phyloP scores from a whole-genome alignment of 2,113 vertebrate species.

The Symphodus melops region DNA sequence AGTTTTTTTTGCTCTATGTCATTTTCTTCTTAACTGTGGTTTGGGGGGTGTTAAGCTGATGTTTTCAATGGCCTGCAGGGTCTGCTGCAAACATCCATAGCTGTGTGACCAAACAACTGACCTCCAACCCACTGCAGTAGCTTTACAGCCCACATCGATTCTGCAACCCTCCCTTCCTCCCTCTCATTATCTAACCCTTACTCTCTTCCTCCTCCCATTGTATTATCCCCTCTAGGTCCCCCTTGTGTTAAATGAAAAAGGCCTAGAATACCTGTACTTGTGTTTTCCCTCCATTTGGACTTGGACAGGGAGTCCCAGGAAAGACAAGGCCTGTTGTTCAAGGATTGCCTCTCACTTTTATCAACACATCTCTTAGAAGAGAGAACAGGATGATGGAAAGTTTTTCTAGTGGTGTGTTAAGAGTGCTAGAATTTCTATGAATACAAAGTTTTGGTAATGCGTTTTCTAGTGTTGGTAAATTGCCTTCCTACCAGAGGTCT shows the following conservation, averaged over 20 bases:
- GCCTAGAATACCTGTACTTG: conserved; percentile 44
- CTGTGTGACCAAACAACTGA: conserved; percentile 62
- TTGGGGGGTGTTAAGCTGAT: conserved; percentile 25
- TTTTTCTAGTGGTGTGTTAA: conserved; percentile 20
- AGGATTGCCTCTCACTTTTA: conserved; percentile 62
- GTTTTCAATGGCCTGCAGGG: conserved; percentile 39
- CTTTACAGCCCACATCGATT: conserved; percentile 63
- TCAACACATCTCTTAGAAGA: conserved; percentile 56
- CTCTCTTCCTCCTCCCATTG: conserved; percentile 14
- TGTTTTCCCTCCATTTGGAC: conserved; percentile 42
- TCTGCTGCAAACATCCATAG: conserved; percentile 56
- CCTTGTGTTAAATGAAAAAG: conserved; percentile 57
- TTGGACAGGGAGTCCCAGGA: conserved; percentile 41
- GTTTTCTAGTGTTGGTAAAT: neutral
- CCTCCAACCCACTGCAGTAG: conserved; percentile 67
- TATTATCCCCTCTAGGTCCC: conserved; percentile 11
- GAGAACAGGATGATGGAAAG: conserved; percentile 7
- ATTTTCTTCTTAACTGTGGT: conserved; percentile 18
- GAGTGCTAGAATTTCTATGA: conserved; percentile 15
- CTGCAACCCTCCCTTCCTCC: conserved; percentile 11
- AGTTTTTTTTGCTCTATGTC: conserved; percentile 33
- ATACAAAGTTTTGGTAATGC: conserved; percentile 17
- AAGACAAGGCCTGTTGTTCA: conserved; percentile 45
- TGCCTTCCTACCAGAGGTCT: conserved; percentile 19
- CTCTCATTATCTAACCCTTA: conserved; percentile 49